Base-by-base conservation (phyloP, 2,888 invertebrate genomes). In the Spialia ferax region DNA sequence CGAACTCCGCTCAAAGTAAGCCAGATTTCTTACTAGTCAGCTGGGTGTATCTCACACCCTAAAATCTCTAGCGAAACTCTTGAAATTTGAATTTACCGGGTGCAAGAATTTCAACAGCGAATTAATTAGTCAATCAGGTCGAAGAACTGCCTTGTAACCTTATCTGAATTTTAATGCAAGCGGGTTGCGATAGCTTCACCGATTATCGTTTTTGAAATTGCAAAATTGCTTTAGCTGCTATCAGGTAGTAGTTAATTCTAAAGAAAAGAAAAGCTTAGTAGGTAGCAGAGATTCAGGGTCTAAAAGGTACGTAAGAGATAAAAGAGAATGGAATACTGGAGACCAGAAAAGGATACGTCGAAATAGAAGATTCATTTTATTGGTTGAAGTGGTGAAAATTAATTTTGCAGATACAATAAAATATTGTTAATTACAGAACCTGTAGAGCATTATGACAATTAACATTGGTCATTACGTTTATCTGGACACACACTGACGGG, bases 71-170 rank as follows among this genome's bases (percentile, higher is more conserved):
- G 10, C 8, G 2, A 18, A 35, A 11, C 29, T 11, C 45, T 67
- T 61, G 45, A 61, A 67, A 67, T 55, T 67, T 61, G 42, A 67
- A 61, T 55, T 55, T 55, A 60, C 55, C 42, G 45, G 45, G 55
- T 55, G n/a, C 29, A 67, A 55, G 60, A 61, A 59, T 32, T 55
- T 52, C 45, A 45, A 60, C 15, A 55, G 32, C 23, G 60, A 61
- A 66, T 66, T 66, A 66, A 66, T 66, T 66, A 66, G 66, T 66
- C 66, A 66, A 66, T 61, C 66, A 61, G 55, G 60, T 61, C 54
- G 66, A 55, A 65, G 35, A 50, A 7, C 13, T 42, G 42, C 15
- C 20, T 66, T 61, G 60, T 54, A 54, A 66, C 61, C 45, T 42
- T 32, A 45, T 60, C 45, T 66, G 66, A 61, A 66, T 66, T 61